These are phyloP conservation scores for Lagodon rhomboides DNA, from an alignment of 2,797 vertebrate species.

Conservation along the genomic window DNA sequence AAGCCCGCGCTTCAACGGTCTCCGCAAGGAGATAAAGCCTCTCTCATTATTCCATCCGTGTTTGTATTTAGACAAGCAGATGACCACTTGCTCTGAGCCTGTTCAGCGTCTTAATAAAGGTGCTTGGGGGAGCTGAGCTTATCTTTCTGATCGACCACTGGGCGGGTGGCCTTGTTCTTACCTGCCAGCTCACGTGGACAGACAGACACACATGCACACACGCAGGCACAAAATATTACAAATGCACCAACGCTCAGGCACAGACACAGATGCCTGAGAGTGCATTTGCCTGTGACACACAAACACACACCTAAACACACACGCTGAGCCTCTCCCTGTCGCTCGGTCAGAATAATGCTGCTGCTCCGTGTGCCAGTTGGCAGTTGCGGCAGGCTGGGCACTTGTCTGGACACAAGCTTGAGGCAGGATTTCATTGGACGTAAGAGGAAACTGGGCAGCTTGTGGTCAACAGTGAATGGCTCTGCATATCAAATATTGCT, in stretches of 20 bases:
- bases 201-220: conserved; percentile 8
- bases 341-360: conserved; percentile 60
- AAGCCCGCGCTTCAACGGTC: conserved; percentile 36
- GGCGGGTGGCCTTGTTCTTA: conserved; percentile 29
- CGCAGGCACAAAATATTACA: conserved; percentile 34
- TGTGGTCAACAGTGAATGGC: conserved; percentile 67
- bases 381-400: conserved; percentile 52
- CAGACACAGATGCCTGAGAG: conserved; percentile 16
- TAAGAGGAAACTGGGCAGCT: conserved; percentile 59
- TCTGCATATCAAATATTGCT: conserved; percentile 73
- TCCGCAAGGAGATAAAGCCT: conserved; percentile 55
- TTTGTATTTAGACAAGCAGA: conserved; percentile 74
- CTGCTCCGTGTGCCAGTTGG: conserved; percentile 70
- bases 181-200: conserved; percentile 38
- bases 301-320: conserved; percentile 22
- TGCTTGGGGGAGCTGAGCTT: conserved; percentile 37
- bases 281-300: conserved; percentile 19
- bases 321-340: conserved; percentile 38
- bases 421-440: conserved; percentile 69
- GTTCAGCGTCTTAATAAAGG: conserved; percentile 68
- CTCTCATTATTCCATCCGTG: conserved; percentile 71
- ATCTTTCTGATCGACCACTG: conserved; percentile 48
- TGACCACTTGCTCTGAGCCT: conserved; percentile 63
- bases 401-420: conserved; percentile 71
- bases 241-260: conserved; percentile 13